Evolutionary conservation across 2,113 vertebrate species (phyloP).

Genomic region (Erinaceus europaeus): DNA sequence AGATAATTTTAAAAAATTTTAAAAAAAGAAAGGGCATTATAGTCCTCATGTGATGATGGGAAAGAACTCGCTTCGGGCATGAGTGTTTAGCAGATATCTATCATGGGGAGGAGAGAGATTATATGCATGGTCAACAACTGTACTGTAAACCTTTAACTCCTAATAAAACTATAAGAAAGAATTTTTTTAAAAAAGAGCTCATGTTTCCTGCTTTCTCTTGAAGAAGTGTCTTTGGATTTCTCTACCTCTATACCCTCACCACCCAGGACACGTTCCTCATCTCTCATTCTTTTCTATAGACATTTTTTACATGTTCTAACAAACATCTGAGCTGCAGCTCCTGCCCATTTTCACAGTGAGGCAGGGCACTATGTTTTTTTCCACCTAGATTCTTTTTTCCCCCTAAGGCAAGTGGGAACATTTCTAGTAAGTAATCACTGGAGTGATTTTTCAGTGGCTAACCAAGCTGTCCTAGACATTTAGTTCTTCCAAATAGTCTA

Average conservation of each 20-base stretch:
- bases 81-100: too few relatives aligned
- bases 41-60: too few relatives aligned
- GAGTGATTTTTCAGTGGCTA: slow-evolving; percentile 62
- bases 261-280: not conserved
- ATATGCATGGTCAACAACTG: too few relatives aligned
- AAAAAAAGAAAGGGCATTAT: too few relatives aligned
- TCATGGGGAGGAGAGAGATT: too few relatives aligned
- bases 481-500: not conserved
- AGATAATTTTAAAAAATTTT: too few relatives aligned
- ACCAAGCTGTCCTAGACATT: slow-evolving; percentile 47
- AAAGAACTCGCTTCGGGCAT: too few relatives aligned
- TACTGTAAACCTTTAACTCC: too few relatives aligned
- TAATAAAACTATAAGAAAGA: too few relatives aligned
- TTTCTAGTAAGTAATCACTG: slow-evolving; percentile 49
- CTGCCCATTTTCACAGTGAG: not conserved
- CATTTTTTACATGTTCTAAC: not conserved
- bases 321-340: not conserved
- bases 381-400: not conserved
- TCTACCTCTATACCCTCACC: not conserved
- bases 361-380: not conserved
- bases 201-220: not conserved
- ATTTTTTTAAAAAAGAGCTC: too few relatives aligned
- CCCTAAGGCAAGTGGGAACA: slow-evolving; percentile 1
- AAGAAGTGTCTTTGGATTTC: not conserved
- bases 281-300: not conserved